Evolutionary conservation across 2,797 vertebrate species (phyloP).

Genomic region (Hypotaenidia philippensis): DNA sequence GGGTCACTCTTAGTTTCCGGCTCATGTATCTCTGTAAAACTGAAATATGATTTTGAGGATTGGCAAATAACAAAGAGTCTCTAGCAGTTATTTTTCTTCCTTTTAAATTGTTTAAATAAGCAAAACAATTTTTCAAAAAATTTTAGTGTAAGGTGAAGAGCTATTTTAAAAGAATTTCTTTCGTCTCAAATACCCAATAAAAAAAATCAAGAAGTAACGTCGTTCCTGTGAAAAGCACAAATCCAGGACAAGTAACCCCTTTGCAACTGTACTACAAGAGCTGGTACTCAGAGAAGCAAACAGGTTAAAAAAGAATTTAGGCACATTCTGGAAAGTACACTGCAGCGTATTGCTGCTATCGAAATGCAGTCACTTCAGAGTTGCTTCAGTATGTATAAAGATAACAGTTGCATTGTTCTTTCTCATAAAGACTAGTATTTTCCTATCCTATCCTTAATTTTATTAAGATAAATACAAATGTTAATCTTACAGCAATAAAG

Average conservation of each 20-base stretch:
- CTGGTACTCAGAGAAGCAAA: background rate
- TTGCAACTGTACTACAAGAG: background rate
- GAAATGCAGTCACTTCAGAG: background rate
- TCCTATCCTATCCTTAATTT: background rate
- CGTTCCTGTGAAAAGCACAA: background rate
- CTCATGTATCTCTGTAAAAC: background rate
- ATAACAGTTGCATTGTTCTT: background rate
- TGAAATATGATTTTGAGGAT: background rate
- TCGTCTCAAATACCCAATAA: background rate
- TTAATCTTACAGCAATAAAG: accelerated
- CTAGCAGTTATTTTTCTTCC: background rate
- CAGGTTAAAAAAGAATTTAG: background rate
- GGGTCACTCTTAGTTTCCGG: background rate
- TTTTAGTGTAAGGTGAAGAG: background rate
- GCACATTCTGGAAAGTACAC: background rate
- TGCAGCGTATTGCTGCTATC: background rate
- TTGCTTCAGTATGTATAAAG: background rate
- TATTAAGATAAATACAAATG: background rate
- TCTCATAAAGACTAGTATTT: background rate
- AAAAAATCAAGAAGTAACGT: background rate
- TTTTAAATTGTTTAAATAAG: background rate
- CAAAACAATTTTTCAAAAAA: background rate
- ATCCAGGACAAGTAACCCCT: background rate
- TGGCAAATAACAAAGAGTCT: background rate
- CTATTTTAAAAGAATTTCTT: background rate